A percentile compares a stretch with the other conserved stretches of the same genome.
Conservation (phyloP, 2,113 vertebrate species). For the Oreochromis tanganicae region DNA sequence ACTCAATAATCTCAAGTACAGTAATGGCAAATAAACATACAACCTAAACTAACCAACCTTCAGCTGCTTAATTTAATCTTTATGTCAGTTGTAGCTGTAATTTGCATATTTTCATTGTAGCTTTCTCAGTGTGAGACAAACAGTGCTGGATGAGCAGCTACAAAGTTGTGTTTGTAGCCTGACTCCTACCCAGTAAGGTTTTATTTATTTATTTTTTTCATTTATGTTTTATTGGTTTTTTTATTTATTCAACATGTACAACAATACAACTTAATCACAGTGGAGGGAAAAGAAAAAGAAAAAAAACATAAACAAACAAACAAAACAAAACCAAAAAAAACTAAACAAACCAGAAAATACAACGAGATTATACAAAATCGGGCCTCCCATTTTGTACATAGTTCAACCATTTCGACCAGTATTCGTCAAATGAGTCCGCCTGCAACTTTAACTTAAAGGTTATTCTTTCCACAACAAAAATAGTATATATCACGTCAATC, state of each 20-base stretch:
- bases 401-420: background rate
- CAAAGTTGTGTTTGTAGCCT: background rate
- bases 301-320: background rate
- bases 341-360: background rate
- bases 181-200: background rate
- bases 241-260: background rate
- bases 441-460: background rate
- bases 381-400: background rate
- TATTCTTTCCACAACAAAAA: background rate
- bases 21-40: background rate
- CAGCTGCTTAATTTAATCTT: background rate
- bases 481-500: background rate
- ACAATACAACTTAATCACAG: background rate
- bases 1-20: background rate
- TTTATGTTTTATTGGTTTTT: background rate
- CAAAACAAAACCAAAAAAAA: background rate
- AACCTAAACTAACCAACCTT: background rate
- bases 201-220: background rate
- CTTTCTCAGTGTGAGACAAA: background rate
- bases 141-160: background rate
- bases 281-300: background rate
- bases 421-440: background rate
- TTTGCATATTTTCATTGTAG: background rate
- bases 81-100: background rate
- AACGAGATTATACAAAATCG: fast-evolving